Evolutionary conservation across 2,888 invertebrate species (phyloP), one percentile per base, ranked within the genome.

Genomic region (Ichneumoninae sp.): DNA sequence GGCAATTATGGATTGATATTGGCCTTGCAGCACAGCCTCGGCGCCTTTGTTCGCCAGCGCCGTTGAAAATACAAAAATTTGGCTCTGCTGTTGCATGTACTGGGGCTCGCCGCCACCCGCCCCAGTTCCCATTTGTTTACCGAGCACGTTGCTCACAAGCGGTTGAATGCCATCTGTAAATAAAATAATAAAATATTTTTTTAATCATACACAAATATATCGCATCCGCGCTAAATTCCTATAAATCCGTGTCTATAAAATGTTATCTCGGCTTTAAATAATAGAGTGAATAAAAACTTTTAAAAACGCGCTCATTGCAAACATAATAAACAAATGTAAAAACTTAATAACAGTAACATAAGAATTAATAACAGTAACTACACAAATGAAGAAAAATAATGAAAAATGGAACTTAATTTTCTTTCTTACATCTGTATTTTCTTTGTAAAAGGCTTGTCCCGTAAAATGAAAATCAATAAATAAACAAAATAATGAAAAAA

Each of bases 11-110:
- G 98, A 97, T 90, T 97, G 97, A 94, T 96, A 98, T 91, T 98
- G 98, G 1, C 98, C 98, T 85, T 97, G 97, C 85, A 98, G 94
- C 16, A 99, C 98, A 16, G 98, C 96, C 91, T 99, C 98, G 0
- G 99, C 99, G 5, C 98, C 98, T 92, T 98, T 97, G 94, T 99
- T 99, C 3, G 99, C 99, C 94, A 98, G 94, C 91, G 96, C 95
- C 8, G 99, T 99, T 30, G 98, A 98, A 95, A 99, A 99, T 89
- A 99, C 99, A 95, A 98, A 99, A 93, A 99, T 98, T 94, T 99
- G 98, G 94, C 98, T 98, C 94, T 99, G 98, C 94, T 99, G 98
- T 95, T 98, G 98, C 97, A 97, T 97, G 91, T 97, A 97, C 92
- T 96, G 96, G 88, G 97, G 97, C 95, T 98, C 97, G 95, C 97